phyloP scores from a whole-genome alignment of 2,113 vertebrate species.

The Pardalotus punctatus region DNA sequence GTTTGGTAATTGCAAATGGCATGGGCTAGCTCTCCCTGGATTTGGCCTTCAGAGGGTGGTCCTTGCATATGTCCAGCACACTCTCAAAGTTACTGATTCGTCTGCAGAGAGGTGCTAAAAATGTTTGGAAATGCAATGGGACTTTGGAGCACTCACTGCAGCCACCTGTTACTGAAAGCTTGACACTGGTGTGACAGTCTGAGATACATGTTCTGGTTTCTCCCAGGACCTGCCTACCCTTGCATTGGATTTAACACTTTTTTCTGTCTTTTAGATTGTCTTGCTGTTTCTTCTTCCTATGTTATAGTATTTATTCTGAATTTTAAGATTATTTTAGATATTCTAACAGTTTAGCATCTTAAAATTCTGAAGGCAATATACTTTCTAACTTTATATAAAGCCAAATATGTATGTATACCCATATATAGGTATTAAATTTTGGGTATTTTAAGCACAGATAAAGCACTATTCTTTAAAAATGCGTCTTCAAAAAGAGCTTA shows the following conservation, averaged over 20 bases:
- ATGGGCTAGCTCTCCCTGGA: neutral
- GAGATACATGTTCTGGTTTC: neutral
- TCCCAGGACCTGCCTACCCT: neutral
- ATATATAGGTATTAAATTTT: neutral
- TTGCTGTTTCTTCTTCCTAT: neutral
- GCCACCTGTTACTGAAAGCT: neutral
- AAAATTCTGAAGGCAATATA: neutral
- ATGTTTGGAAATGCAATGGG: neutral
- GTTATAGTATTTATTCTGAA: neutral
- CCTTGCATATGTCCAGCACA: neutral
- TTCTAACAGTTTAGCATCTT: neutral
- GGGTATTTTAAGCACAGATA: neutral
- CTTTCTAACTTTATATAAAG: neutral
- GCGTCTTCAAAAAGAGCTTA: neutral
- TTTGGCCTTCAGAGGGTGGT: neutral
- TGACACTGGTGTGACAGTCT: fast-evolving
- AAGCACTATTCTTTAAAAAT: neutral
- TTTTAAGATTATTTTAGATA: neutral
- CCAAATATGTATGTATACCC: neutral
- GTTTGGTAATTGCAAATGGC: neutral
- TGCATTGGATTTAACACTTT: neutral
- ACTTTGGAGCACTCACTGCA: neutral
- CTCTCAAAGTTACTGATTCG: neutral
- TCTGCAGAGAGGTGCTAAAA: neutral
- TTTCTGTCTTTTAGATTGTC: neutral